Evolutionary conservation across 2,113 vertebrate genomes (phyloP).

Genomic region (Cnemophilus loriae): DNA sequence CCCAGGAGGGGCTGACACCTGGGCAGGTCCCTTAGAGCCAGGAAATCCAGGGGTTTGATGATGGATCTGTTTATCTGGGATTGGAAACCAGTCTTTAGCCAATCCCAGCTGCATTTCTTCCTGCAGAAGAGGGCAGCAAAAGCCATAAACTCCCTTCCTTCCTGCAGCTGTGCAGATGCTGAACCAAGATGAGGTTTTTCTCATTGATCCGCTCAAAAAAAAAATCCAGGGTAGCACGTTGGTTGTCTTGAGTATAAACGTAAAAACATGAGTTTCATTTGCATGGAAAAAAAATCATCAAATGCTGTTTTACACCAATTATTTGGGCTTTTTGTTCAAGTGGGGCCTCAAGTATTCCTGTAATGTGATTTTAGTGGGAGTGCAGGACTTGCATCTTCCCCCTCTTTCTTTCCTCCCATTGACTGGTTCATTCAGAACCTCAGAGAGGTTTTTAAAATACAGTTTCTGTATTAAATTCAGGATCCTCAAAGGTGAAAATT

Average conservation of each 20-base stretch:
- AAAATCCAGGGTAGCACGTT: rapidly evolving
- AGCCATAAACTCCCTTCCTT: not conserved
- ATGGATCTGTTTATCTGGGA: not conserved
- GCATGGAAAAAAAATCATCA: not conserved
- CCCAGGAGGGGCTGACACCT: not conserved
- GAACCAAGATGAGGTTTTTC: not conserved
- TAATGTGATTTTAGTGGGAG: not conserved
- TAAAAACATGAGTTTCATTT: not conserved
- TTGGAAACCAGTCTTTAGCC: not conserved
- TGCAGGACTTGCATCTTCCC: not conserved
- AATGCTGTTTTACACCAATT: rapidly evolving
- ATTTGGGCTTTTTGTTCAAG: not conserved
- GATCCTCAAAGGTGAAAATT: not conserved
- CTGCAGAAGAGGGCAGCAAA: slow-evolving; percentile 75
- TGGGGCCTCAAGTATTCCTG: not conserved
- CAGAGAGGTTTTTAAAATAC: not conserved
- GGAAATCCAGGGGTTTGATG: not conserved
- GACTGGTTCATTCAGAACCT: not conserved
- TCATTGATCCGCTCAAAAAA: not conserved
- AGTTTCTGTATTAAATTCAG: not conserved
- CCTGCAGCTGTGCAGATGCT: not conserved
- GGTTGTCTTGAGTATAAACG: not conserved
- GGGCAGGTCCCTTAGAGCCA: not conserved
- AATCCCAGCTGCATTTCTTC: not conserved
- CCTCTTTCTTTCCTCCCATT: not conserved